Conservation (phyloP, 2,797 vertebrate genomes). For the Sebastes matsubarae region DNA sequence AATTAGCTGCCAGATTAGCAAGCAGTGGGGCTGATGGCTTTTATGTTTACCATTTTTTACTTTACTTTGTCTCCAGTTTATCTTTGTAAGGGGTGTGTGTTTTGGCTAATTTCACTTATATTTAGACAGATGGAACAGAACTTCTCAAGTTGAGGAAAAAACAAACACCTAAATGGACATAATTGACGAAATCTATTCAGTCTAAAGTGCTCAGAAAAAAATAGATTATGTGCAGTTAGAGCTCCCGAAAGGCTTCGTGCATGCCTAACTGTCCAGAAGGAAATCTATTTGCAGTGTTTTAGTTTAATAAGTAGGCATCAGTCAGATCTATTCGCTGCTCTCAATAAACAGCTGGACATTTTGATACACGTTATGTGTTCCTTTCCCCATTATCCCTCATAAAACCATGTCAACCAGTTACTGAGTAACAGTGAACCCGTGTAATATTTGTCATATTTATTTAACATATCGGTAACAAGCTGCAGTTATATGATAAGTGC, state of each 20-base stretch:
- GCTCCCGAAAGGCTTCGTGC: not conserved
- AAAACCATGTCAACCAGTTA: not conserved
- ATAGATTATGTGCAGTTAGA: not conserved
- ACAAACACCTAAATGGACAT: not conserved
- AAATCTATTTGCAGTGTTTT: not conserved
- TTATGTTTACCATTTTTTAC: not conserved
- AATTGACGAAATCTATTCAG: not conserved
- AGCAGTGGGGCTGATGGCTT: not conserved
- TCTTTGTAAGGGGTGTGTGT: not conserved
- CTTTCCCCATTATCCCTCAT: constrained; percentile 1
- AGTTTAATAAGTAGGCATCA: not conserved
- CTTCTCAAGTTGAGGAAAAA: not conserved
- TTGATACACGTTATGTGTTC: not conserved
- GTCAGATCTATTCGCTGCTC: not conserved
- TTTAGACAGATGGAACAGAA: not conserved
- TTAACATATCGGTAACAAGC: not conserved
- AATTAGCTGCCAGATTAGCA: constrained; percentile 17
- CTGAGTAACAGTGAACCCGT: not conserved
- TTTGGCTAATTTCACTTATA: not conserved
- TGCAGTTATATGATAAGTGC: not conserved
- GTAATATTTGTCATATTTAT: constrained; percentile 9
- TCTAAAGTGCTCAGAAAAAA: constrained; percentile 3
- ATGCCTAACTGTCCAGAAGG: not conserved
- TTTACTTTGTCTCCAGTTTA: not conserved
- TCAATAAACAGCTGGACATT: not conserved